Percentiles rank a stretch among this genome's conserved stretches.
Conservation (phyloP, 2,797 vertebrate genomes). For the Acanthopagrus latus region DNA sequence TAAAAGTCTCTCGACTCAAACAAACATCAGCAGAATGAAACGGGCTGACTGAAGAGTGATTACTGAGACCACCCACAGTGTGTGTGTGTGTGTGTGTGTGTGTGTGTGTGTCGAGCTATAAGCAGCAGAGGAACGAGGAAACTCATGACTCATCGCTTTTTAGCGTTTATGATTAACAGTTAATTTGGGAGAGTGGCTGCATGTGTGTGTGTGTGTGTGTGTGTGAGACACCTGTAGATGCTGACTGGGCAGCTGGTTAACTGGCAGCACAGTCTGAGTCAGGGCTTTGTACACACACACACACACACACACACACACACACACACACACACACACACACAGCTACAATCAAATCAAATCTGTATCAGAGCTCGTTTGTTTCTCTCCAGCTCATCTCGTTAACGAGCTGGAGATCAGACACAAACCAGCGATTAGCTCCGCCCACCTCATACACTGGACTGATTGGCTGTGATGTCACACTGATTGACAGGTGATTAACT, state of each 20-base stretch:
- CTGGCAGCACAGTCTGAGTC: slow-evolving; percentile 59
- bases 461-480: slow-evolving; percentile 21
- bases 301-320: slow-evolving; percentile 38
- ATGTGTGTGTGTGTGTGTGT: slow-evolving; percentile 27
- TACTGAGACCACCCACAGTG: slow-evolving; percentile 6
- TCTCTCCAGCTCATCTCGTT: slow-evolving; percentile 35
- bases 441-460: background rate
- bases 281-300: slow-evolving; percentile 48
- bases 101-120: slow-evolving; percentile 11
- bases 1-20: slow-evolving; percentile 1
- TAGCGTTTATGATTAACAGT: slow-evolving; percentile 71
- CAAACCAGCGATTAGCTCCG: background rate
- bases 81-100: slow-evolving; percentile 22
- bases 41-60: slow-evolving; percentile 42
- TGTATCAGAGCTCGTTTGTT: slow-evolving; percentile 51
- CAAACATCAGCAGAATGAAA: slow-evolving; percentile 66
- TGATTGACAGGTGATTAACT: slow-evolving; percentile 6
- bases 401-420: slow-evolving; percentile 20
- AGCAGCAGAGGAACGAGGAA: slow-evolving; percentile 41
- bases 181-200: slow-evolving; percentile 74
- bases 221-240: slow-evolving; percentile 53
- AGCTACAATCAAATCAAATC: slow-evolving; percentile 55
- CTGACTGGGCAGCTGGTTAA: slow-evolving; percentile 61
- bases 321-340: slow-evolving; percentile 26
- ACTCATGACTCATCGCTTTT: slow-evolving; percentile 64